Evolutionary conservation across 2,113 vertebrate genomes (phyloP), one percentile per base, ranked within the genome.

Genomic region (Melanerpes aurifrons): DNA sequence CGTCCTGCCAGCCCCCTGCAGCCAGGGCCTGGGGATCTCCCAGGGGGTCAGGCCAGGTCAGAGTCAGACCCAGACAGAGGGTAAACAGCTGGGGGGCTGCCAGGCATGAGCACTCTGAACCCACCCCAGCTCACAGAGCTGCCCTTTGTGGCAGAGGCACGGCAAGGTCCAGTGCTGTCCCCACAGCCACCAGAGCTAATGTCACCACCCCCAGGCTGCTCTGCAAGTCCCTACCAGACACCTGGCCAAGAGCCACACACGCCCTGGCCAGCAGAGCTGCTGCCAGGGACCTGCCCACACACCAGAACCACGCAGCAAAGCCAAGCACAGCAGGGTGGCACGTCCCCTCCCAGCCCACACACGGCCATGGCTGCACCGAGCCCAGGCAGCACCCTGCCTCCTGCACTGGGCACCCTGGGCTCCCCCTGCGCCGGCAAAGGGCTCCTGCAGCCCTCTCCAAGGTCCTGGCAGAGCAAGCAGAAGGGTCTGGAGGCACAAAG

Each of bases 81-180:
- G 50, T 53, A 53, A 53, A 12, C 50, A 35, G 57, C 15, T 6
- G 13, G 4, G 32, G 32, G 25, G 56, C 24, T 69, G 29, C 56
- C 7, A 7, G 72, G 12, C 11, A 25, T 53, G 50, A 53, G 24
- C 22, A 48, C 26, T 24, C 72, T 12, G 22, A 7, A 5, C 67
- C 57, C 72, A 71, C 74, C 6, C 28, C 35, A 17, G 48, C 26
- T 43, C 4, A 8, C 20, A 11, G 58, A 20, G 57, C 2, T 0
- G 62, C 47, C 9, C 1, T 3, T 6, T 9, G 24, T 4, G 40
- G 26, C 1, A 2, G 22, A 22, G 53, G 32, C 3, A 1, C 12
- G 4, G 71, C 16, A 56, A 37, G 62, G 19, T 37, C 47, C 7
- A 4, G 5, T 4, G 19, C 37, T 28, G 3, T 3, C 24, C 29